Conservation (phyloP, 2,113 vertebrate species). For the Lophura nycthemera region DNA sequence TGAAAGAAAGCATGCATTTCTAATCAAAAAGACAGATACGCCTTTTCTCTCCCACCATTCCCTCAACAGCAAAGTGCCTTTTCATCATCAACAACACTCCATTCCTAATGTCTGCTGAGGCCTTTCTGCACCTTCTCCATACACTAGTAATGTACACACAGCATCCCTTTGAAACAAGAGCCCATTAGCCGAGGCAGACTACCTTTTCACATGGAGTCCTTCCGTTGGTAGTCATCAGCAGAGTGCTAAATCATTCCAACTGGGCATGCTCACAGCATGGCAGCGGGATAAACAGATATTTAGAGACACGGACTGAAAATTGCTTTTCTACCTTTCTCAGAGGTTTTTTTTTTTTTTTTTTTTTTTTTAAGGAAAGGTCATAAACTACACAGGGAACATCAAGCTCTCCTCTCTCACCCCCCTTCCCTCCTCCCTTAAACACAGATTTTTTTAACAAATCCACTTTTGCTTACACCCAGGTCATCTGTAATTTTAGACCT, state of each 20-base stretch:
- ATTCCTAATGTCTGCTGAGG: slow-evolving; percentile 83
- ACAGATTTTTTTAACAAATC: slow-evolving; percentile 50
- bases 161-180: slow-evolving; percentile 84
- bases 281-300: slow-evolving; percentile 73
- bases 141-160: slow-evolving; percentile 81
- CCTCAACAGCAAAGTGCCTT: slow-evolving; percentile 85
- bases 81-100: slow-evolving; percentile 87
- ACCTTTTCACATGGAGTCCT: slow-evolving; percentile 81
- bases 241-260: slow-evolving; percentile 80
- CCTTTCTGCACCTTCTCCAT: slow-evolving; percentile 83
- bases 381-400: slow-evolving; percentile 44
- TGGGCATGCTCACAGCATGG: slow-evolving; percentile 74
- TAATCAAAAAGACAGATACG: slow-evolving; percentile 88
- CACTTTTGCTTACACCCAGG: slow-evolving; percentile 51
- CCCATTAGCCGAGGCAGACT: slow-evolving; percentile 82
- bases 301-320: slow-evolving; percentile 73
- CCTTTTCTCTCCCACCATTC: slow-evolving; percentile 82
- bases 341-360: not conserved
- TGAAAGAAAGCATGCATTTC: slow-evolving; percentile 88
- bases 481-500: slow-evolving; percentile 73
- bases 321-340: slow-evolving; percentile 66
- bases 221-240: slow-evolving; percentile 79
- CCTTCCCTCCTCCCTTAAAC: slow-evolving; percentile 12
- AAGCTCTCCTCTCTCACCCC: slow-evolving; percentile 4
- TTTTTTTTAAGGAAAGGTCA: slow-evolving; percentile 16